Conservation (phyloP, 2,797 vertebrate species). For the Chloroceryle inda region DNA sequence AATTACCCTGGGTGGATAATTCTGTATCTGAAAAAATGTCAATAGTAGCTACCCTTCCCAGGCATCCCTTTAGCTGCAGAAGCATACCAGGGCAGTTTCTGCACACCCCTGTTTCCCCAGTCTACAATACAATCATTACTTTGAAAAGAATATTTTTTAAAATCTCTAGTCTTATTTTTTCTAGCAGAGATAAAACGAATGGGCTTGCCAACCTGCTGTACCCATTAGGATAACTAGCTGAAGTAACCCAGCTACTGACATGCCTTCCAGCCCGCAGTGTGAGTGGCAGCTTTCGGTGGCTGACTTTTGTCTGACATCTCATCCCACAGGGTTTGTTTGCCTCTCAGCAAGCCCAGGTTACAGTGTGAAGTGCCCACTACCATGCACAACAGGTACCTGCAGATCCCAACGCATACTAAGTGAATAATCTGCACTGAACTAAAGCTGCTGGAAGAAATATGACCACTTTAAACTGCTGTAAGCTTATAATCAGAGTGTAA, state of each 20-base stretch:
- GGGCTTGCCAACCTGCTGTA: neutral
- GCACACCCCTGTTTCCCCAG: neutral
- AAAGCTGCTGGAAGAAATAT: neutral
- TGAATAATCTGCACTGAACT: fast-evolving
- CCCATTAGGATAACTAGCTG: neutral
- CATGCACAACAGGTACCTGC: neutral
- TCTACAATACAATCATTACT: neutral
- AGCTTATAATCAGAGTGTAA: neutral
- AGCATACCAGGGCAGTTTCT: neutral
- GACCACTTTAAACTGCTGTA: neutral
- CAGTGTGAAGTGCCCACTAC: neutral
- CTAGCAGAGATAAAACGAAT: neutral
- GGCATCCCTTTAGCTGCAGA: neutral
- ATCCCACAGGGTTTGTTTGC: neutral
- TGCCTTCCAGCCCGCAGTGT: neutral
- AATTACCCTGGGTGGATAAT: neutral
- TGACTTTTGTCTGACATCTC: neutral
- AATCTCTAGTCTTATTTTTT: neutral
- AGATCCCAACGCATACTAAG: neutral
- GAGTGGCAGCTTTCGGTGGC: neutral
- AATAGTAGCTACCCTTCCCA: neutral
- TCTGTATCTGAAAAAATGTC: neutral
- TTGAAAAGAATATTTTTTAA: neutral
- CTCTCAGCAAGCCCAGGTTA: neutral
- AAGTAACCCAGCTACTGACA: constrained; percentile 41